Evolutionary conservation across 2,888 invertebrate genomes (phyloP).

Genomic region (Acholoe squamosa): DNA sequence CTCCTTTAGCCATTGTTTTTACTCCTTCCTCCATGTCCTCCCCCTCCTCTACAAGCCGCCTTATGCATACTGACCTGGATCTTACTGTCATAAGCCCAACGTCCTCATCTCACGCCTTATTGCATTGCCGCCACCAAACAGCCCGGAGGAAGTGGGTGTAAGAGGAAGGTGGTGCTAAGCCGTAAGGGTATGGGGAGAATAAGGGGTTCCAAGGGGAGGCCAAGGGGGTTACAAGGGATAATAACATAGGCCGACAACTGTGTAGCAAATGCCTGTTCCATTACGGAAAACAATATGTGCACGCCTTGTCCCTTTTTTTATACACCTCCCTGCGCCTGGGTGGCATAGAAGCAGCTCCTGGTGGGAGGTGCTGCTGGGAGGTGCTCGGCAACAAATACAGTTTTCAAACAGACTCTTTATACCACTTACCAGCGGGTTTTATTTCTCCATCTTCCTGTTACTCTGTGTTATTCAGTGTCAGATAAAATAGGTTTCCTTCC

Average conservation of each 20-base stretch:
- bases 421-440: too few relatives aligned
- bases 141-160: not conserved
- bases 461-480: too few relatives aligned
- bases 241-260: not conserved
- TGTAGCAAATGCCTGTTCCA: not conserved
- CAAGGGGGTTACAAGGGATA: not conserved
- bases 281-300: slow-evolving; percentile 19
- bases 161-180: not conserved
- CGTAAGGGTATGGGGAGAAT: not conserved
- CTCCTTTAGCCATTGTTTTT: too few relatives aligned
- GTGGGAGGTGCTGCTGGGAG: too few relatives aligned
- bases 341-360: too few relatives aligned
- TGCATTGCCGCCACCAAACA: slow-evolving; percentile 8
- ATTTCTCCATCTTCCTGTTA: too few relatives aligned
- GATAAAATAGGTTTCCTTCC: too few relatives aligned
- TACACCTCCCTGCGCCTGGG: too few relatives aligned
- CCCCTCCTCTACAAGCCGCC: not conserved
- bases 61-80: not conserved
- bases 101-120: not conserved
- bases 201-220: not conserved
- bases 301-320: not conserved
- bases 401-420: too few relatives aligned
- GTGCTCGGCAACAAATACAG: too few relatives aligned
- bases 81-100: not conserved
- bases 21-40: not conserved